phyloP scores from a whole-genome alignment of 2,113 vertebrate species.

The Clarias batrachus region DNA sequence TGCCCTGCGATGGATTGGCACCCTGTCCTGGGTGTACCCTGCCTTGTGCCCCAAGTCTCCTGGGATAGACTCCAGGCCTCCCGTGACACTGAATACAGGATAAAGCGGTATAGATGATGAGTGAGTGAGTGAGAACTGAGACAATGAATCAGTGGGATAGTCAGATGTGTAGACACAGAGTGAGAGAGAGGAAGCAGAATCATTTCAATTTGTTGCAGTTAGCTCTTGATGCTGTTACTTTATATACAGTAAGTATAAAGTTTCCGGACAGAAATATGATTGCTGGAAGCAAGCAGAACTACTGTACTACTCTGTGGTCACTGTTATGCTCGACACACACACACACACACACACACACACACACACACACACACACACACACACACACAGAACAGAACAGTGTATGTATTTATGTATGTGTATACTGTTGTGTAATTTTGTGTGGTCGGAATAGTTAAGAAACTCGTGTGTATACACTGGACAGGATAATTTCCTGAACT shows the following conservation, averaged over 20 bases:
- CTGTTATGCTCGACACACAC: neutral
- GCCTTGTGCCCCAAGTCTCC: too few relatives aligned
- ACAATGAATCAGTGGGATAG: neutral
- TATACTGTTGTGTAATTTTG: neutral
- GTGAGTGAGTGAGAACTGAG: neutral
- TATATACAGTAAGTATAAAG: slow-evolving; percentile 59
- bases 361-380: slow-evolving; percentile 23
- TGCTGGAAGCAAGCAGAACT: slow-evolving; percentile 61
- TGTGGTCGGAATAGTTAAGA: neutral
- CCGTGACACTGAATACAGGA: too few relatives aligned
- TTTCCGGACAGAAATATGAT: slow-evolving; percentile 62
- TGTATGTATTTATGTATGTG: slow-evolving; percentile 43
- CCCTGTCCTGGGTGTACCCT: too few relatives aligned
- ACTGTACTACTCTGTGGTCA: slow-evolving; percentile 60
- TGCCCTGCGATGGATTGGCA: too few relatives aligned
- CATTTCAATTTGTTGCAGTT: slow-evolving; percentile 50
- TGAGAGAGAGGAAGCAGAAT: slow-evolving; percentile 30
- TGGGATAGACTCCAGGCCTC: too few relatives aligned
- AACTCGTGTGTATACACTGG: slow-evolving; percentile 14
- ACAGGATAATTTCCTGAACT: slow-evolving; percentile 27
- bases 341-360: slow-evolving; percentile 34
- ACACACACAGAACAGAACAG: slow-evolving; percentile 13
- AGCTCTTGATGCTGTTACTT: slow-evolving; percentile 62
- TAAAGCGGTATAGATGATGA: neutral
- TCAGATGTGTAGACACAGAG: neutral